phyloP scores from a whole-genome alignment of 2,113 vertebrate species.

The Phaethon lepturus region DNA sequence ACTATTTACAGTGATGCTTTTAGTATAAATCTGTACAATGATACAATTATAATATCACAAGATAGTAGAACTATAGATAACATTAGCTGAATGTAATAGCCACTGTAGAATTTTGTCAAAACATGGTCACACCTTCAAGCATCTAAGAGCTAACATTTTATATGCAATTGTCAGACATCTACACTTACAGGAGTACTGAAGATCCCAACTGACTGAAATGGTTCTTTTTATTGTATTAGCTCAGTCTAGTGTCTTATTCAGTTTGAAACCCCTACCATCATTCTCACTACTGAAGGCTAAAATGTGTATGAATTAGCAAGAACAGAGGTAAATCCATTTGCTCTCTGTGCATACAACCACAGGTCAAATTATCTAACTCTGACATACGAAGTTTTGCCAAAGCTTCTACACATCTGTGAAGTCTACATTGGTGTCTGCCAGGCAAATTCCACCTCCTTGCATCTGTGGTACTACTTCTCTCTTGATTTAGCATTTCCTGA shows the following conservation, averaged over 20 bases:
- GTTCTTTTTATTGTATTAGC: not conserved
- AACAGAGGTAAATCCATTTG: not conserved
- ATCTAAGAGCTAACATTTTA: not conserved
- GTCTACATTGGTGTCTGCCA: not conserved
- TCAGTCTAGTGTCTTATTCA: not conserved
- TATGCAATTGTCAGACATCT: not conserved
- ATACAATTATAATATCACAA: not conserved
- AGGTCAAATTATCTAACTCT: not conserved
- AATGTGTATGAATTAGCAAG: not conserved
- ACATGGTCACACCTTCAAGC: not conserved
- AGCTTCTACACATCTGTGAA: not conserved
- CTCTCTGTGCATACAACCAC: not conserved
- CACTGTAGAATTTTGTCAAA: not conserved
- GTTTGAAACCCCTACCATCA: not conserved
- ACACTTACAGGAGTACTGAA: not conserved
- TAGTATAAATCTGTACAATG: not conserved
- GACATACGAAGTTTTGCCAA: not conserved
- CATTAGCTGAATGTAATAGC: not conserved
- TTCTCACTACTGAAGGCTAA: not conserved
- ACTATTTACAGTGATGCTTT: not conserved
- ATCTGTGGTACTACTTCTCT: constrained; percentile 3
- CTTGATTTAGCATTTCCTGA: constrained; percentile 59
- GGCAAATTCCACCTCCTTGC: not conserved
- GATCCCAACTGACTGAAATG: not conserved
- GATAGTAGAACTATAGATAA: not conserved